A percentile compares a stretch with the other conserved stretches of the same genome.
These are phyloP conservation scores for Bolinopsis microptera DNA, from an alignment of 37 sponge, comb jelly and placozoan species.

Conservation along the genomic window DNA sequence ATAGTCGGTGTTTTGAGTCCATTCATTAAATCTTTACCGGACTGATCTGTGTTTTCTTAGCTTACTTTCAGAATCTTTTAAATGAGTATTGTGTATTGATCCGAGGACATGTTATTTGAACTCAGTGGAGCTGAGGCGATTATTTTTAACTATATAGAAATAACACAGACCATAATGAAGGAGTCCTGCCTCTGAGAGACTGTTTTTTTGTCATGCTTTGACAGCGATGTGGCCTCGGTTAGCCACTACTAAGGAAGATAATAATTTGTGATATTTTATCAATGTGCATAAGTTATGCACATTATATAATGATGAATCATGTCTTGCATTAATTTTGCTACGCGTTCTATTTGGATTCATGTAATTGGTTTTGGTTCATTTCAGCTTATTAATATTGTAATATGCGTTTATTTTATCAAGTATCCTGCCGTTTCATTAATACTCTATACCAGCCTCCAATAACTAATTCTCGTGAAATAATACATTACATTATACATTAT, in stretches of 20 bases:
- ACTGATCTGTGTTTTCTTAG: background rate
- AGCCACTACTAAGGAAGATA: background rate
- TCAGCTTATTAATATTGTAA: background rate
- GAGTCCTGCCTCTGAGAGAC: background rate
- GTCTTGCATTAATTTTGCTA: background rate
- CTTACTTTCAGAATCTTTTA: background rate
- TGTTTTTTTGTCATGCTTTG: background rate
- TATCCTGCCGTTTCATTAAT: background rate
- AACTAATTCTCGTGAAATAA: too few relatives aligned
- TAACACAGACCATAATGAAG: background rate
- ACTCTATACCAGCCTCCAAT: too few relatives aligned
- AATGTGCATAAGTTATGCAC: background rate
- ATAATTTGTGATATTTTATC: background rate
- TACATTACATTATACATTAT: too few relatives aligned
- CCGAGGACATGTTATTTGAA: background rate
- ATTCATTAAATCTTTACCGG: background rate
- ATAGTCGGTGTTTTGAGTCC: slow-evolving; percentile 4
- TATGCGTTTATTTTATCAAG: background rate
- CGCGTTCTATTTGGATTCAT: background rate
- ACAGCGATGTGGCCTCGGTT: background rate
- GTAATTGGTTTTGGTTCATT: background rate
- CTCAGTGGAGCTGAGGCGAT: background rate
- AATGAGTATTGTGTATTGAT: background rate
- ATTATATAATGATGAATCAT: background rate
- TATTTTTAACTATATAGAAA: too few relatives aligned